Conservation (phyloP, 1,140 invertebrate genomes). For the Contarinia nasturtii region DNA sequence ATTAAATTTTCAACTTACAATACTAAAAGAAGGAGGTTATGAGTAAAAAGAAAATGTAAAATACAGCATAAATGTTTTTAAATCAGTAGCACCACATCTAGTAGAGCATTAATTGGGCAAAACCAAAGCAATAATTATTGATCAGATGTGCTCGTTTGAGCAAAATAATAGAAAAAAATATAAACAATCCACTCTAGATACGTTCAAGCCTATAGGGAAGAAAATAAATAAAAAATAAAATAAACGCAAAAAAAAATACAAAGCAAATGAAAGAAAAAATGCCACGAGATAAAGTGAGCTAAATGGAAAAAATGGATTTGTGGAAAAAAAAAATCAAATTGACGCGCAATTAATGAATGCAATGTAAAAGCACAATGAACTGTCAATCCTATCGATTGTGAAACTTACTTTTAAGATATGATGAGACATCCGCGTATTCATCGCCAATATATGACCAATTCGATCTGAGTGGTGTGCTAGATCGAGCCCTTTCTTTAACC, state of each 20-base stretch:
- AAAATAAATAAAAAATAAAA: too few species aligned
- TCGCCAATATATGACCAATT: conserved; percentile 28
- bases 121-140: neutral
- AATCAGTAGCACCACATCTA: too few species aligned
- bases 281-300: too few species aligned
- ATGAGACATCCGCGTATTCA: conserved; percentile 20
- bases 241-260: too few species aligned
- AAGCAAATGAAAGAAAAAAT: too few species aligned
- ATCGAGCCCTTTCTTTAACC: conserved; percentile 45
- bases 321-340: neutral
- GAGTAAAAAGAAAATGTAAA: too few species aligned
- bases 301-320: too few species aligned
- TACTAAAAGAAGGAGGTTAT: too few species aligned
- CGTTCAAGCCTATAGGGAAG: neutral
- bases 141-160: neutral
- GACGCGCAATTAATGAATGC: neutral
- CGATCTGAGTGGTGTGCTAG: conserved; percentile 35
- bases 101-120: too few species aligned
- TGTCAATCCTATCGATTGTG: neutral
- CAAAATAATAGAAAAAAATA: neutral
- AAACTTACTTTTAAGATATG: conserved; percentile 38
- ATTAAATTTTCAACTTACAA: too few species aligned
- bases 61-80: too few species aligned
- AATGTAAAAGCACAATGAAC: neutral
- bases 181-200: neutral